A percentile compares a stretch with the other conserved stretches of the same genome.
These are phyloP conservation scores for Nomada ferruginata DNA, from an alignment of 2,888 invertebrate genomes.

Conservation along the genomic window DNA sequence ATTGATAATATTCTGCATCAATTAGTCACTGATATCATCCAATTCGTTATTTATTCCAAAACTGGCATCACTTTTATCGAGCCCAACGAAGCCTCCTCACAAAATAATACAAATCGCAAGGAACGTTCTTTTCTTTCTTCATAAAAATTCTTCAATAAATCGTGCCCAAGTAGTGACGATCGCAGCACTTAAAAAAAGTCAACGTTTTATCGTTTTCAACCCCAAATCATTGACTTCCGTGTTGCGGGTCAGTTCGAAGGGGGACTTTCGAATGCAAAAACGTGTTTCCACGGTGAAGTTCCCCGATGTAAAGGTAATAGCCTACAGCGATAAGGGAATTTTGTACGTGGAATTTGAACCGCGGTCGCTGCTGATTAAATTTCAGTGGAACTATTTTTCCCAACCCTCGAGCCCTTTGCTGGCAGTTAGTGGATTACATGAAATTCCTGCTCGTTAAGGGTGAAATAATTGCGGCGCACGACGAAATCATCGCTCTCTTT, in stretches of 20 bases:
- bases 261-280: not conserved
- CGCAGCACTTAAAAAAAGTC: not conserved
- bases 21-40: too few species aligned
- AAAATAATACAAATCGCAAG: too few species aligned
- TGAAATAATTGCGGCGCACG: conserved; percentile 32
- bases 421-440: not conserved
- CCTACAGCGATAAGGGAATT: conserved; percentile 24
- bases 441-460: conserved; percentile 29
- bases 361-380: conserved; percentile 44
- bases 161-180: not conserved
- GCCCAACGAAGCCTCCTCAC: too few species aligned
- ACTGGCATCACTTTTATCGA: too few species aligned
- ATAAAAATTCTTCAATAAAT: not conserved
- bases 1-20: too few species aligned
- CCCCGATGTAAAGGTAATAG: conserved; percentile 25
- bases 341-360: conserved; percentile 27
- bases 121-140: too few species aligned
- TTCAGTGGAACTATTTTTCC: conserved; percentile 33
- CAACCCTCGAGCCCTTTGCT: not conserved
- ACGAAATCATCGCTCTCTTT: conserved; percentile 26
- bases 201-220: not conserved
- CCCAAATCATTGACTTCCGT: not conserved
- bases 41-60: too few species aligned
- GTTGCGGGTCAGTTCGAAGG: not conserved
- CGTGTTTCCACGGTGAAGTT: conserved; percentile 12